These are phyloP conservation scores for Heliconius cydno DNA, from an alignment of 2,888 invertebrate species.

Conservation along the genomic window DNA sequence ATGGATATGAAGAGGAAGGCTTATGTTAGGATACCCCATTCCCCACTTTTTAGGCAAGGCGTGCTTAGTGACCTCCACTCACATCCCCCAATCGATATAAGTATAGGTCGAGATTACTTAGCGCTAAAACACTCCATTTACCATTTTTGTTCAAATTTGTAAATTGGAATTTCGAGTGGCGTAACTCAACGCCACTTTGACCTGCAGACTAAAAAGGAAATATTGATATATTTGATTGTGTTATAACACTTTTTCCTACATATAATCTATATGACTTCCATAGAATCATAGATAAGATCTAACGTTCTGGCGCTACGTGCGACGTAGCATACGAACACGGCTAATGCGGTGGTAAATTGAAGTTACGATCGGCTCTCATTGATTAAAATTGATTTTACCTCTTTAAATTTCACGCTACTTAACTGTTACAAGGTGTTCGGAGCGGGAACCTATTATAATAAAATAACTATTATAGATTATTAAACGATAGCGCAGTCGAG, in stretches of 20 bases:
- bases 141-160: neutral
- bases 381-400: constrained; percentile 33
- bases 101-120: too few relatives aligned
- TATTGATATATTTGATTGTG: neutral
- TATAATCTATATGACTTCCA: neutral
- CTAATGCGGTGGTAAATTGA: constrained; percentile 29
- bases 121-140: neutral
- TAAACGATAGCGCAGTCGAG: neutral
- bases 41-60: neutral
- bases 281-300: constrained; percentile 27
- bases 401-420: constrained; percentile 28
- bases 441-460: constrained; percentile 4
- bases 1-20: neutral
- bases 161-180: neutral
- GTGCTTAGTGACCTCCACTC: neutral
- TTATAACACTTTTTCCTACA: neutral
- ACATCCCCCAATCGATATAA: too few relatives aligned
- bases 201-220: neutral
- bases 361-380: constrained; percentile 16
- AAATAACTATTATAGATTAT: constrained; percentile 18
- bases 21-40: neutral
- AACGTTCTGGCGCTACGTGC: neutral
- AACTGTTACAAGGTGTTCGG: constrained; percentile 23
- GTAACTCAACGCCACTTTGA: neutral
- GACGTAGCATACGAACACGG: neutral